Percentiles rank a stretch among this genome's conserved stretches.
These are phyloP conservation scores for Papilio dardanus DNA, from an alignment of 1,140 invertebrate genomes.

Conservation along the genomic window DNA sequence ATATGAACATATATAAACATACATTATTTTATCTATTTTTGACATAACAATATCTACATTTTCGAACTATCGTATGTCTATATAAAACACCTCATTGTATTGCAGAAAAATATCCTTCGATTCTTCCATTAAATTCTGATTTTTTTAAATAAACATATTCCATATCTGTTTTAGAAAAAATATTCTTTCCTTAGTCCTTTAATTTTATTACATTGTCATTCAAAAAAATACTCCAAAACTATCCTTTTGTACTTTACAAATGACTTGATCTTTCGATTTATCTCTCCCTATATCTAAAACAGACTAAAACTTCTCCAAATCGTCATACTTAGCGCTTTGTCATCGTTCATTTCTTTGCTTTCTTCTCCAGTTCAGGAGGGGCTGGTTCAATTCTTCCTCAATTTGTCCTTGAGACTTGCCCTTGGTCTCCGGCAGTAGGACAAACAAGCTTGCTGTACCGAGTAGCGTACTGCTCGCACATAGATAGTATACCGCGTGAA, in stretches of 20 bases:
- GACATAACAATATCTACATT: too few species aligned
- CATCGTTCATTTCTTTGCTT: constrained; percentile 64
- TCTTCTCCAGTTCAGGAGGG: constrained; percentile 50
- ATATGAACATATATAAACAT: too few species aligned
- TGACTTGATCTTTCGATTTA: not conserved
- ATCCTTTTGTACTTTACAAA: constrained; percentile 5
- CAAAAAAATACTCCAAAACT: too few species aligned
- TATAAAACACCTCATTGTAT: too few species aligned
- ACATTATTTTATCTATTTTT: too few species aligned
- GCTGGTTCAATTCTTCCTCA: constrained; percentile 57
- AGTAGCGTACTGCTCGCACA: constrained; percentile 66
- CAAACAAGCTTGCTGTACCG: constrained; percentile 60
- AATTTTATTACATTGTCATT: too few species aligned
- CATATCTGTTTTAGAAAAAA: too few species aligned
- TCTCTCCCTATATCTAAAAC: not conserved
- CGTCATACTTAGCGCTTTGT: constrained; percentile 43
- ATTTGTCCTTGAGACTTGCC: constrained; percentile 68
- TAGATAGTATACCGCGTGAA: constrained; percentile 73
- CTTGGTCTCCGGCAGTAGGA: constrained; percentile 69
- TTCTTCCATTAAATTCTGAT: too few species aligned
- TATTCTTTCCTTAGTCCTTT: too few species aligned
- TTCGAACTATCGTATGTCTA: too few species aligned
- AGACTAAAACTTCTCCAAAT: constrained; percentile 16
- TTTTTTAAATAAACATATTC: too few species aligned
- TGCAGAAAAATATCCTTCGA: too few species aligned